These are phyloP conservation scores for Melanerpes formicivorus DNA, from an alignment of 2,113 vertebrate species.

Conservation along the genomic window DNA sequence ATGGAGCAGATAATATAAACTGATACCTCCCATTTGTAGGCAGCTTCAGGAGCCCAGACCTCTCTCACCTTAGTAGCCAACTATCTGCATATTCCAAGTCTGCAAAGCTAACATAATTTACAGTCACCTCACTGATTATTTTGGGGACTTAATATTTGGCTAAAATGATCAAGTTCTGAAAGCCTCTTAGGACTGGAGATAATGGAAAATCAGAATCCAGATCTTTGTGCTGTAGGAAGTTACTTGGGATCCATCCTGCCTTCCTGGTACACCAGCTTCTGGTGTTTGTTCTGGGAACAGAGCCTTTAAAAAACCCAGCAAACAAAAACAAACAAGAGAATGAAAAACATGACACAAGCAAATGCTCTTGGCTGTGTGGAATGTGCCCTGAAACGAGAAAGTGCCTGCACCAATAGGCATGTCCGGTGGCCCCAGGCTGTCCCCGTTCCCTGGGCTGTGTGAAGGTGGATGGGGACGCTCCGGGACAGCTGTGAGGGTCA, in stretches of 20 bases:
- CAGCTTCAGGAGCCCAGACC: constrained; percentile 25
- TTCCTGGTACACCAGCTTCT: not conserved
- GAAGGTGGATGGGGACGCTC: not conserved
- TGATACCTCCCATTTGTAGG: not conserved
- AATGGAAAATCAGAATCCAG: not conserved
- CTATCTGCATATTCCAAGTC: not conserved
- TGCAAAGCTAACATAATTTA: not conserved
- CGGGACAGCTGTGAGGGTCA: not conserved
- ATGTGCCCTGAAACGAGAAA: not conserved
- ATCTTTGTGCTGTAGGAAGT: not conserved
- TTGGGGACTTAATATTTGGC: not conserved
- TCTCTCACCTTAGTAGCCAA: not conserved
- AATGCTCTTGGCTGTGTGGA: not conserved
- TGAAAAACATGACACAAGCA: not conserved
- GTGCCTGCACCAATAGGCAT: not conserved
- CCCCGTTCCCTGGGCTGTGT: not conserved
- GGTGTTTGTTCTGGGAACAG: not conserved
- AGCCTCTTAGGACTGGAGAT: not conserved
- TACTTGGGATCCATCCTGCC: not conserved
- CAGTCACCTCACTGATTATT: not conserved
- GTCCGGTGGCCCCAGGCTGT: accelerated
- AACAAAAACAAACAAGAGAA: not conserved
- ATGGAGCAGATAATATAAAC: not conserved
- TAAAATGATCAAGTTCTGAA: not conserved
- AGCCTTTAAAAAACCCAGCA: not conserved